phyloP scores from a whole-genome alignment of 2,797 vertebrate genomes.

The Falco concolor region DNA sequence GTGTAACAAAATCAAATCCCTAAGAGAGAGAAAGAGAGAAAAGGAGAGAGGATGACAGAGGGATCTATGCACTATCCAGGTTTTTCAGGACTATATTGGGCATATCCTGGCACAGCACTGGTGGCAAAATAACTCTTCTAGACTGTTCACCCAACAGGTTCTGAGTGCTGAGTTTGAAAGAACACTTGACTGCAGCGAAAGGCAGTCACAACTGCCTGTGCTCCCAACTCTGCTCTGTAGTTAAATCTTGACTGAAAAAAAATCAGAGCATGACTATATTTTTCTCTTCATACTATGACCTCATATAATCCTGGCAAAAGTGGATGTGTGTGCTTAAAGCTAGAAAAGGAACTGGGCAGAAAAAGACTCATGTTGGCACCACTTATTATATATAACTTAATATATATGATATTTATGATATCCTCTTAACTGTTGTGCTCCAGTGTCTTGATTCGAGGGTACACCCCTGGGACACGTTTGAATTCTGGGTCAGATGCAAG shows the following conservation, averaged over 20 bases:
- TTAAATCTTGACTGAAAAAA: neutral
- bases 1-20: neutral
- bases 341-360: neutral
- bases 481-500: neutral
- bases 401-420: neutral
- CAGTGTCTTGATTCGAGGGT: neutral
- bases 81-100: neutral
- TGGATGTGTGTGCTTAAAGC: neutral
- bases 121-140: neutral
- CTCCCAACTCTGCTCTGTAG: neutral
- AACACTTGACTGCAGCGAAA: neutral
- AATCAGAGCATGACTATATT: neutral
- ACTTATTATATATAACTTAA: too few species aligned
- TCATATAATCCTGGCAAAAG: neutral
- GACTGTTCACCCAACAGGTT: neutral
- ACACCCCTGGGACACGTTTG: neutral
- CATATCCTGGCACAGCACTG: neutral
- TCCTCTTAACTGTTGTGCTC: neutral
- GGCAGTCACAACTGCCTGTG: neutral
- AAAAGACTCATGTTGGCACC: neutral
- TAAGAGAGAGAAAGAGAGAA: neutral
- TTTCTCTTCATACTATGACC: neutral
- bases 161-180: neutral
- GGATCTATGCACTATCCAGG: too few species aligned
- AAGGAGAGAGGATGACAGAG: neutral